Evolutionary conservation across 2,797 vertebrate genomes (phyloP), one percentile per base, ranked within the genome.

Genomic region (Adelosebastes latens): DNA sequence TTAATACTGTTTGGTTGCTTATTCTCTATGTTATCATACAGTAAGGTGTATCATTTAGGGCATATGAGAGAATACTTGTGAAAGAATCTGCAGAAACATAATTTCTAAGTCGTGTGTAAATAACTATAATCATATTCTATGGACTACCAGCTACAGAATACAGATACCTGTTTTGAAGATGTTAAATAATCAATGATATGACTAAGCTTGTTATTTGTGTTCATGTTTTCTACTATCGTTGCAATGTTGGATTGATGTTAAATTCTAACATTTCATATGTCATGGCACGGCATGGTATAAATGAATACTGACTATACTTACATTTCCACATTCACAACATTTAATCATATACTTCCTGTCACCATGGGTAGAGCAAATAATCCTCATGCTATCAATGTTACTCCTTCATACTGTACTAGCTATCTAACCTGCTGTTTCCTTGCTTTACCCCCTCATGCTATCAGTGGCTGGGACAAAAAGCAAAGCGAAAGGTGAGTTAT

Each of bases 401-500:
- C 65, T 79, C 62, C 74, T 64, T 80, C 83, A 73, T 80, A 62
- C 42, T 34, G 59, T 31, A 52, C 79, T 65, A 64, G 82, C 77
- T 82, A 79, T 94, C 96, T 97, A 97, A 97, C 94, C 90, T 93
- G 79, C 95, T 94, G 95, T 96, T 96, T 95, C 93, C 96, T 96
- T 92, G 90, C 94, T 96, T 96, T 94, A 87, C 83, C 82, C 82
- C 85, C 92, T 96, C 91, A 93, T 88, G 92, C 93, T 96, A 94
- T 95, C 97, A 99, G 98, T 97, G 93, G 96, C 97, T 95, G 97
- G 97, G 93, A 97, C 97, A 91, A 99, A 98, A 97, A 99, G 85
- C 96, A 99, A 97, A 98, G 91, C 87, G 81, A 99, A 97, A 99
- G 98, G 98, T 99, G 97, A 99, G 98, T 97, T 96, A 94, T 92